A percentile compares a stretch with the other conserved stretches of the same genome.
phyloP scores from a whole-genome alignment of 2,888 invertebrate genomes.

The Chaetogeoica ovagalla region DNA sequence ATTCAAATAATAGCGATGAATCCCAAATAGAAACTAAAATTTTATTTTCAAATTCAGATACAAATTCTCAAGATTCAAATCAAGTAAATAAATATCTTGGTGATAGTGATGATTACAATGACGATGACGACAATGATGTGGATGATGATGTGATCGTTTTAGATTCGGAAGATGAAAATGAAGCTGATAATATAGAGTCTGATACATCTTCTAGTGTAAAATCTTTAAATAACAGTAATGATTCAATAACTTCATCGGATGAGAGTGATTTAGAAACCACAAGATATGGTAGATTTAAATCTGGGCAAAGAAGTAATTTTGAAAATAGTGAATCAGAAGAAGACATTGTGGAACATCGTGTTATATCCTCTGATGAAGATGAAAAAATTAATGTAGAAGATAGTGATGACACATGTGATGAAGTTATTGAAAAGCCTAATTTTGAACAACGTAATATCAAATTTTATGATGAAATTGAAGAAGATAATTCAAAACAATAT shows the following conservation, averaged over 20 bases:
- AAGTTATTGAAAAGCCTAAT: neutral
- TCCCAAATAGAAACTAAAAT: too few species aligned
- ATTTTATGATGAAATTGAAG: neutral
- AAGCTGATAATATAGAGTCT: neutral
- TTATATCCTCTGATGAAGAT: neutral
- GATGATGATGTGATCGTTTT: neutral
- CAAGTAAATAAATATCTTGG: neutral
- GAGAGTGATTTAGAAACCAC: slow-evolving; percentile 37
- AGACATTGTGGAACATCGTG: neutral
- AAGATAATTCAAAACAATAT: neutral
- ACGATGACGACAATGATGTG: neutral
- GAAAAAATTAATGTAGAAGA: neutral
- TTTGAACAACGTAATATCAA: too few species aligned
- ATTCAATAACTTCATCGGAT: neutral
- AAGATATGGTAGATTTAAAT: slow-evolving; percentile 45
- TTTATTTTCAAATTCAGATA: neutral
- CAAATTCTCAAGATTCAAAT: neutral
- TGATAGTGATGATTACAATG: neutral
- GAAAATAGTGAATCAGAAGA: neutral
- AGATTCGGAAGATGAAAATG: slow-evolving; percentile 16
- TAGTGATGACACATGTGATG: neutral
- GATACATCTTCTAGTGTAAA: neutral
- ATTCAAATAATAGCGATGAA: too few species aligned
- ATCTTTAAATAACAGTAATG: neutral
- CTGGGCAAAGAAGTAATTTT: neutral